Conservation (phyloP, 1,140 invertebrate species). For the Caenorhabditis tropicalis region DNA sequence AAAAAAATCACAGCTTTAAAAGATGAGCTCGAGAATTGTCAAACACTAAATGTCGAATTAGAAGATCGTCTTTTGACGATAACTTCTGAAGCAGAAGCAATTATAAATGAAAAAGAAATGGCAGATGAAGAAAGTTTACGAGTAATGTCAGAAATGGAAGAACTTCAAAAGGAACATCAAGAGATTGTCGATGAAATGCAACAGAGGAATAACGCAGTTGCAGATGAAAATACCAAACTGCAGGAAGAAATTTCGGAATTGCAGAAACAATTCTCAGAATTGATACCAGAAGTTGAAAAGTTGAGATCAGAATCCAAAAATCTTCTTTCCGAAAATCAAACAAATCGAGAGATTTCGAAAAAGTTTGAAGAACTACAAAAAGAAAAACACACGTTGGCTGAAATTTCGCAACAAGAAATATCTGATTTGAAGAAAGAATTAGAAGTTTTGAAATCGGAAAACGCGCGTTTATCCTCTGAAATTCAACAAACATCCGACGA, state of each 20-base stretch:
- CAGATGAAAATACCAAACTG: not conserved
- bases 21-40: constrained; percentile 2
- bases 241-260: not conserved
- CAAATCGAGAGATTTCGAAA: not conserved
- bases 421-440: not conserved
- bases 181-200: constrained; percentile 8
- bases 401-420: not conserved
- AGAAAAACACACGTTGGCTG: not conserved
- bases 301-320: not conserved
- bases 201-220: constrained; percentile 7
- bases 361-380: not conserved
- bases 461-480: not conserved
- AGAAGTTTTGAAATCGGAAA: not conserved
- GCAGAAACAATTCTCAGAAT: not conserved
- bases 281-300: not conserved
- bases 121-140: not conserved
- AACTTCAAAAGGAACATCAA: not conserved
- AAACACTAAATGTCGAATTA: not conserved
- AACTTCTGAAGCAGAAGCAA: not conserved
- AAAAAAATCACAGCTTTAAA: not conserved
- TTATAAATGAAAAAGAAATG: not conserved
- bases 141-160: not conserved
- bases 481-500: not conserved
- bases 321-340: not conserved
- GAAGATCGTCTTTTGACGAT: constrained; percentile 12